Base-by-base conservation (phyloP, 2,797 vertebrate genomes). In the Sciaenops ocellatus region DNA sequence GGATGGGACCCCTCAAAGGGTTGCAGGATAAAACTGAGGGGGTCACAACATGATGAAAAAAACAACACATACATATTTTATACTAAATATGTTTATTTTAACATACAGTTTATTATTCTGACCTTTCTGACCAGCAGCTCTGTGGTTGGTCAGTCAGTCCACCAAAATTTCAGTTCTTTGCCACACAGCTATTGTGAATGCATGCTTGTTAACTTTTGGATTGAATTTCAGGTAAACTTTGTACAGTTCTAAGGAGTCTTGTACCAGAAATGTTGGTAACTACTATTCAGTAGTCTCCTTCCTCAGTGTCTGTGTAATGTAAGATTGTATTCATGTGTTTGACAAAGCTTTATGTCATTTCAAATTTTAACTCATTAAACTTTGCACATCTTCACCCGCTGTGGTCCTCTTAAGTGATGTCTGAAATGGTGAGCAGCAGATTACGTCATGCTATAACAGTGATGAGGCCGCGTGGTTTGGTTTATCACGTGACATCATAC, bases 281-380 rank as follows among this genome's bases (percentile, higher is more conserved):
- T 22, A 68, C 50, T 48, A 15, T 41, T 73, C 3, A 57, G 17
- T 60, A 3, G 15, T 47, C 22, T 60, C 9, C 44, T 24, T 51
- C 28, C 47, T 56, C 7, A 15, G 10, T 65, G 60, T 76, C n/a
- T 22, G 1, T 60, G 26, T 64, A 60, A 22, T 66, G 24, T 66
- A 64, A 79, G 38, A 50, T 41, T 44, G 48, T 12, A 71, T 57
- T 71, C 12, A 47, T 50, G 30, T 64, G 55, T 76, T 59, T 78
- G 8, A 68, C 9, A 18, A 78, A 57, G 4, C 17, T 85, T 80
- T 50, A 34, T 52, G 44, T 67, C 10, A 44, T 55, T 70, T 16
- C 26, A 60, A 42, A 28, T n/a, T 68, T 50, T 1, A 77, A 72
- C 20, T 60, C 6, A 82, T 79, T 82, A 80, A 87, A 89, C 15